Evolutionary conservation across 2,797 vertebrate genomes (phyloP).

Genomic region (Sitta carolinensis): DNA sequence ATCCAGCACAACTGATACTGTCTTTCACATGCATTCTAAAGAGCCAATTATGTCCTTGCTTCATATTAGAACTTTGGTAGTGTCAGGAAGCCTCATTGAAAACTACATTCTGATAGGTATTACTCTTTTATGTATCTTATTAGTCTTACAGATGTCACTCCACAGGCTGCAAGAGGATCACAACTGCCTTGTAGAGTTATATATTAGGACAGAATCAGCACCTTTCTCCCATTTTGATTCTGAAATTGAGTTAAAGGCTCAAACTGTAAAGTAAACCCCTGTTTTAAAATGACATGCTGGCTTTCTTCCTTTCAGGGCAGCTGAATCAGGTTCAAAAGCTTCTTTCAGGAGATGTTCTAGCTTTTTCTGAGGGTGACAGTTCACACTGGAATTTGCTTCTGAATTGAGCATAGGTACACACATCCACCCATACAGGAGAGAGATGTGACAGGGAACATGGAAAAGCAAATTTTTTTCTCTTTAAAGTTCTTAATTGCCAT

Average conservation of each 20-base stretch:
- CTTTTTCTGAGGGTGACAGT: background rate
- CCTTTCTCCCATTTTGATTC: background rate
- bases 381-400: background rate
- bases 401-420: background rate
- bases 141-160: conserved; percentile 4
- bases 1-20: background rate
- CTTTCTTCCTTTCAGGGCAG: background rate
- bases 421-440: background rate
- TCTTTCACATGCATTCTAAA: background rate
- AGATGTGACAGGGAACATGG: background rate
- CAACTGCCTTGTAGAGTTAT: background rate
- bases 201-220: background rate
- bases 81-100: background rate
- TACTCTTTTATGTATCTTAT: background rate
- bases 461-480: background rate
- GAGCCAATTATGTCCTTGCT: background rate
- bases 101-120: background rate
- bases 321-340: background rate
- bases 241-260: background rate
- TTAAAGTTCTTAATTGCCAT: background rate
- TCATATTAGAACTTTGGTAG: background rate
- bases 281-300: background rate
- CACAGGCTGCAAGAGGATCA: background rate
- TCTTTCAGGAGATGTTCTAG: background rate
- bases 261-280: background rate